Conservation (phyloP, 1,140 invertebrate genomes). For the Bombus terrestris region DNA sequence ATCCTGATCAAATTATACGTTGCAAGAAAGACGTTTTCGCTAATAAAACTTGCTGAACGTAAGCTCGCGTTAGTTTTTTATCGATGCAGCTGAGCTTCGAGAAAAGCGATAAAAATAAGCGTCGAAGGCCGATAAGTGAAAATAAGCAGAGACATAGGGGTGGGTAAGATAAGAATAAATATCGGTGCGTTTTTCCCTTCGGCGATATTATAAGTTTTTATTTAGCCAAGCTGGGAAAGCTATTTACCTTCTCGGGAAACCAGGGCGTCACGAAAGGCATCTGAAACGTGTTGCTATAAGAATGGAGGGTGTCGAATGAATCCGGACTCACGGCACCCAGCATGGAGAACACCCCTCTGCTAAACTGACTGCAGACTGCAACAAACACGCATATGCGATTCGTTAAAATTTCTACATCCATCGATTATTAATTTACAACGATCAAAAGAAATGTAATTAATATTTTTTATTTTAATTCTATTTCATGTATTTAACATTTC, state of each 20-base stretch:
- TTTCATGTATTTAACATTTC: background rate
- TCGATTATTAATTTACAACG: background rate
- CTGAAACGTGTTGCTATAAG: slow-evolving; percentile 97
- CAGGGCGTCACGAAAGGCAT: slow-evolving; percentile 97
- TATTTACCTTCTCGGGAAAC: slow-evolving; percentile 94
- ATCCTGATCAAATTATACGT: background rate
- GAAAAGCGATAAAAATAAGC: slow-evolving; percentile 20
- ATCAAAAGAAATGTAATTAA: background rate
- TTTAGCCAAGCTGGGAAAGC: slow-evolving; percentile 7
- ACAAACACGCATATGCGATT: slow-evolving; percentile 67
- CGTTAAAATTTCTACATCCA: background rate
- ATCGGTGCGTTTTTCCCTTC: slow-evolving; percentile 1
- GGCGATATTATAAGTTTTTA: slow-evolving; percentile 32
- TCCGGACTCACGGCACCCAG: slow-evolving; percentile 95
- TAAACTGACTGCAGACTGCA: slow-evolving; percentile 96
- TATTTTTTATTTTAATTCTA: background rate
- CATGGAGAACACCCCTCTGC: slow-evolving; percentile 94
- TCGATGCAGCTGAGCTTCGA: background rate
- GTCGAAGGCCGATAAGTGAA: background rate
- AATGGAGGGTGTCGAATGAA: slow-evolving; percentile 96
- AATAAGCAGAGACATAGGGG: background rate
- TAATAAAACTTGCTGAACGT: background rate
- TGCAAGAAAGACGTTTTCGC: background rate
- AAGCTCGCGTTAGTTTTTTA: slow-evolving; percentile 15
- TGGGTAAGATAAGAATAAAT: slow-evolving; percentile 19